Evolutionary conservation across 92 coral and sea anemone genomes (phyloP), one percentile per base, ranked within the genome.

Genomic region (Ricordea florida): DNA sequence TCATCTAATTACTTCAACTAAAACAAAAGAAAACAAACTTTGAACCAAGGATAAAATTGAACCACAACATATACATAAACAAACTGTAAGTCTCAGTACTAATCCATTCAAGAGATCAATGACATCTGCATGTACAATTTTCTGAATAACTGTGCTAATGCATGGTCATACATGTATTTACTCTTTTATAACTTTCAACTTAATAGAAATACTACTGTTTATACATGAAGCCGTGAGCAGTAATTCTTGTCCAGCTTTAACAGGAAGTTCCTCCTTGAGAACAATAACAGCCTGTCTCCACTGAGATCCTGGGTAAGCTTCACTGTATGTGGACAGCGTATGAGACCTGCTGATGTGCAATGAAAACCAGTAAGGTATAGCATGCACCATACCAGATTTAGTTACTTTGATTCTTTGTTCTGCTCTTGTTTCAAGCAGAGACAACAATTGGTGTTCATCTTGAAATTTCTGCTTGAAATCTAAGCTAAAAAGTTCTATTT

Each of bases 261-360:
- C 97, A 18, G 35, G 5, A 9, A 96, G 38, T 43, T 88, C 82
- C 0, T 86, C 74, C 42, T 83, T 73, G 37, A 96, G 59, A 29
- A 96, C 57, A 23, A 82, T 67, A 5, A 85, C 93, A n/a, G 97
- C 99, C 72, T 92, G 96, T 40, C 91, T 91, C 90, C 97, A 96
- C 28, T 92, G 97, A 37, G 94, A 91, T 42, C 81, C 86, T 16
- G 66, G 36, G n/a, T 94, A 87, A 0, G 79, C 82, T 3, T 90
- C 89, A 69, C 82, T 27, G 47, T 74, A 79, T 34, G 99, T 96
- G 14, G 91, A 80, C 48, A 96, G 31, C 20, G 57, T 65, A 22
- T 28, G 66, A 14, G 52, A 32, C 35, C 57, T 50, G 57, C 74
- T 84, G 37, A 92, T 37, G 23, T 72, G 89, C 29, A 96, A 32